Evolutionary conservation across 2,888 invertebrate genomes (phyloP).

Genomic region (Leucoptera coffeella): DNA sequence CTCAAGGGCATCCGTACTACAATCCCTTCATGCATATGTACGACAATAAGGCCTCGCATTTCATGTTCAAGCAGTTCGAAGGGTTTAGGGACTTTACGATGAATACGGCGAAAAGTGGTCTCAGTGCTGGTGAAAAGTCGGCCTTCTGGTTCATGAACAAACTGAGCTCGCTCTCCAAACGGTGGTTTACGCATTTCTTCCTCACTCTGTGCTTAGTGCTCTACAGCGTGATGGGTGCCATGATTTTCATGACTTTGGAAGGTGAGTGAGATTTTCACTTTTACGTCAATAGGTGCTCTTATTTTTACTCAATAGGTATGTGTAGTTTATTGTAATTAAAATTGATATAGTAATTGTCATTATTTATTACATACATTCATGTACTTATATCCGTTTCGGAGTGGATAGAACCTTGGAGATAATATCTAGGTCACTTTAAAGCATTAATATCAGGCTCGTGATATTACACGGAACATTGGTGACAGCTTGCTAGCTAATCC

Average conservation of each 20-base stretch:
- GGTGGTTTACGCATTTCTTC: slow-evolving; percentile 88
- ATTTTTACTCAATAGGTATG: too few species aligned
- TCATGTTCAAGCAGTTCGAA: slow-evolving; percentile 73
- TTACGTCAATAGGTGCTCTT: too few species aligned
- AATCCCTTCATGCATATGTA: slow-evolving; percentile 46
- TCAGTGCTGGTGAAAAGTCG: slow-evolving; percentile 78
- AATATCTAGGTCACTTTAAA: too few species aligned
- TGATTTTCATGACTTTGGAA: slow-evolving; percentile 73
- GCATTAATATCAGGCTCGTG: too few species aligned
- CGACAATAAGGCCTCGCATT: slow-evolving; percentile 65
- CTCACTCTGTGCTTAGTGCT: slow-evolving; percentile 68
- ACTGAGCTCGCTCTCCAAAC: slow-evolving; percentile 67
- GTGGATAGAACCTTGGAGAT: too few species aligned
- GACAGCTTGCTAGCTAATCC: too few species aligned
- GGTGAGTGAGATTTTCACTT: slow-evolving; percentile 52
- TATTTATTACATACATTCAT: too few species aligned
- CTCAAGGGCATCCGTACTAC: slow-evolving; percentile 26
- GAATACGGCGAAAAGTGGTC: slow-evolving; percentile 66
- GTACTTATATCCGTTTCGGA: too few species aligned
- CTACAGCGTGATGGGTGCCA: slow-evolving; percentile 78
- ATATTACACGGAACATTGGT: too few species aligned
- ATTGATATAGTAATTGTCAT: too few species aligned
- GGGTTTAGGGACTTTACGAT: slow-evolving; percentile 72
- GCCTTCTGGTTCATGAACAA: slow-evolving; percentile 76
- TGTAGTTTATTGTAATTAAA: too few species aligned